Percentiles rank a stretch among this genome's conserved stretches.
Conservation (phyloP, 1,140 invertebrate genomes). For the Matsumurasca onukii region DNA sequence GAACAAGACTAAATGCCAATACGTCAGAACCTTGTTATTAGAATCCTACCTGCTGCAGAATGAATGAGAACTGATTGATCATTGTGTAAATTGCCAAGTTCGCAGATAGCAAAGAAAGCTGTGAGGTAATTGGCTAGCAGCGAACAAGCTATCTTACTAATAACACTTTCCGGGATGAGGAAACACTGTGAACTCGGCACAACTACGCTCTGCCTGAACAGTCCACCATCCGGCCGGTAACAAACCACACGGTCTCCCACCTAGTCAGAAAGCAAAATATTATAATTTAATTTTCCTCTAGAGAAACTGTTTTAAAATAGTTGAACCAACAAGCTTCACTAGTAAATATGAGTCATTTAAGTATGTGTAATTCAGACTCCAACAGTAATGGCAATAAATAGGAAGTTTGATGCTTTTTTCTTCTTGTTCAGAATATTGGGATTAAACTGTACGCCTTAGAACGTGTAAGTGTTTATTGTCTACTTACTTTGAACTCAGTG, state of each 20-base stretch:
- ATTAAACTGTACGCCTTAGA: no score
- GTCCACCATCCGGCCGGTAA: slow-evolving; percentile 49
- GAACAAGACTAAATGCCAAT: no score
- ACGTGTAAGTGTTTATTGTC: not conserved
- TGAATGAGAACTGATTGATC: slow-evolving; percentile 50
- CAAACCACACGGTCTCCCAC: slow-evolving; percentile 51
- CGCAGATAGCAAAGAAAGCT: slow-evolving; percentile 51
- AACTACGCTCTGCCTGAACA: slow-evolving; percentile 47
- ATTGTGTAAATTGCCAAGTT: slow-evolving; percentile 49
- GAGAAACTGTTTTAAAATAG: no score
- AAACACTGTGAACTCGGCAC: slow-evolving; percentile 45
- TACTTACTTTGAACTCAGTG: slow-evolving; percentile 56
- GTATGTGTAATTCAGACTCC: no score
- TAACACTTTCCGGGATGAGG: slow-evolving; percentile 46
- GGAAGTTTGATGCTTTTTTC: no score
- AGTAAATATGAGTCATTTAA: no score
- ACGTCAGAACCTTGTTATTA: no score
- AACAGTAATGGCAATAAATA: no score
- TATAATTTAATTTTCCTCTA: no score
- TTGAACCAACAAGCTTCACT: no score
- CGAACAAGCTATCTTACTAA: slow-evolving; percentile 45
- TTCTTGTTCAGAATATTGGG: no score
- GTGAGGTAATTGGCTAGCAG: slow-evolving; percentile 54
- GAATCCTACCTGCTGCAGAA: slow-evolving; percentile 53
- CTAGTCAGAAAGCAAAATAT: slow-evolving; percentile 43